Percentiles rank a stretch among this genome's conserved stretches.
Evolutionary conservation across 2,797 vertebrate species (phyloP).

Genomic region (Anisognathus igniventris): DNA sequence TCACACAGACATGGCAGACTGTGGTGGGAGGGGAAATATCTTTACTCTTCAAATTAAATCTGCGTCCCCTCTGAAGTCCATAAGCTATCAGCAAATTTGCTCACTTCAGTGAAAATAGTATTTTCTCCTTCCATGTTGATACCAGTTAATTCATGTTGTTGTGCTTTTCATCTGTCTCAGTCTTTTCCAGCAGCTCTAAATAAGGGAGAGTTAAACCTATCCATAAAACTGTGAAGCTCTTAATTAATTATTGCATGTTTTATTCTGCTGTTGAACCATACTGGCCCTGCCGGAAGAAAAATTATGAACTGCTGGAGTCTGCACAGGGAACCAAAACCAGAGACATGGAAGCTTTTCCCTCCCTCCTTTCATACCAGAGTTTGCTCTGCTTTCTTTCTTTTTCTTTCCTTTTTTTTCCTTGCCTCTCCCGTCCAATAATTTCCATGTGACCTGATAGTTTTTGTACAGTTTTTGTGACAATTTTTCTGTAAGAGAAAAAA

Average conservation of each 20-base stretch:
- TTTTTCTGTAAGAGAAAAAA: background rate
- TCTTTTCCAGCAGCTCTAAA: background rate
- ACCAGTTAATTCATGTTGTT: background rate
- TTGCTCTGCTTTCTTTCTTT: background rate
- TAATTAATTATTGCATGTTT: conserved; percentile 54
- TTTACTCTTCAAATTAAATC: background rate
- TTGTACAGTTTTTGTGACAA: background rate
- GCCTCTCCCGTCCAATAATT: background rate
- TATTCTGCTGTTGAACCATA: background rate
- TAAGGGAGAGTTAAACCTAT: background rate
- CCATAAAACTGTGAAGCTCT: conserved; percentile 15
- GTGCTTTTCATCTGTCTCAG: background rate
- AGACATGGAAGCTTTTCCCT: background rate
- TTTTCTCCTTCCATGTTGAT: background rate
- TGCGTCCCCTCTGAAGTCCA: background rate
- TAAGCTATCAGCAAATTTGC: background rate
- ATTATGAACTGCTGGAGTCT: background rate
- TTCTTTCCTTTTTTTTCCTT: background rate
- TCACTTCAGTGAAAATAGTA: background rate
- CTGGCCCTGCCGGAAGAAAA: conserved; percentile 14
- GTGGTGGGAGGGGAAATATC: background rate
- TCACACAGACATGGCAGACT: background rate
- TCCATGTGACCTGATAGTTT: background rate
- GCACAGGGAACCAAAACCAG: background rate
- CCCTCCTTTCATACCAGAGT: background rate